Evolutionary conservation across 92 coral and sea anemone species (phyloP).

Genomic region (Epizoanthus stellaris): DNA sequence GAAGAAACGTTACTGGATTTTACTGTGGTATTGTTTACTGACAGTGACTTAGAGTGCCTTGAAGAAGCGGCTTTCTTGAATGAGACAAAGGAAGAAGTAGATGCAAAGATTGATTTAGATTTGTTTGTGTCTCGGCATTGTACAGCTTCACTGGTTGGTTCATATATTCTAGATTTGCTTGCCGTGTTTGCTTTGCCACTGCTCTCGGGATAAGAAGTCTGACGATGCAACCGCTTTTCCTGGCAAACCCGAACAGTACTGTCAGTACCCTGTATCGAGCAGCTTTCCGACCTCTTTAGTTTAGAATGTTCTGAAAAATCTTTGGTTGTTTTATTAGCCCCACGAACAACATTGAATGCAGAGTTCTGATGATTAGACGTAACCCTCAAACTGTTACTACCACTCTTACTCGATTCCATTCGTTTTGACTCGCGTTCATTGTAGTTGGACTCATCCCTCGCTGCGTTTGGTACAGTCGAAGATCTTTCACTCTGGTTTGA

Average conservation of each 20-base stretch:
- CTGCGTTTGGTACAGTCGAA: neutral
- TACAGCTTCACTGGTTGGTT: neutral
- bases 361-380: too few relatives aligned
- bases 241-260: neutral
- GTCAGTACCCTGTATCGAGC: neutral
- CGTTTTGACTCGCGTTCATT: neutral
- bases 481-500: neutral
- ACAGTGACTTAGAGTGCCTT: neutral
- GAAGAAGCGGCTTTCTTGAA: constrained; percentile 9
- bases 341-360: too few relatives aligned
- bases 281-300: constrained; percentile 5
- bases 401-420: neutral
- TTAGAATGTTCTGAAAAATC: constrained; percentile 10
- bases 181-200: neutral
- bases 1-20: neutral
- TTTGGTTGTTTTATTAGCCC: constrained; percentile 6
- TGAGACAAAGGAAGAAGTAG: constrained; percentile 9
- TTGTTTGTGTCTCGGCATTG: neutral
- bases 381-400: too few relatives aligned
- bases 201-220: neutral
- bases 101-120: neutral
- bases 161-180: neutral
- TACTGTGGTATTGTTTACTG: neutral
- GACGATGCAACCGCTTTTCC: constrained; percentile 4
- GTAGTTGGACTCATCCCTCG: neutral